Percentiles rank a stretch among this genome's conserved stretches.
Conservation (phyloP, 2,797 vertebrate species). For the Sphenodon punctatus region DNA sequence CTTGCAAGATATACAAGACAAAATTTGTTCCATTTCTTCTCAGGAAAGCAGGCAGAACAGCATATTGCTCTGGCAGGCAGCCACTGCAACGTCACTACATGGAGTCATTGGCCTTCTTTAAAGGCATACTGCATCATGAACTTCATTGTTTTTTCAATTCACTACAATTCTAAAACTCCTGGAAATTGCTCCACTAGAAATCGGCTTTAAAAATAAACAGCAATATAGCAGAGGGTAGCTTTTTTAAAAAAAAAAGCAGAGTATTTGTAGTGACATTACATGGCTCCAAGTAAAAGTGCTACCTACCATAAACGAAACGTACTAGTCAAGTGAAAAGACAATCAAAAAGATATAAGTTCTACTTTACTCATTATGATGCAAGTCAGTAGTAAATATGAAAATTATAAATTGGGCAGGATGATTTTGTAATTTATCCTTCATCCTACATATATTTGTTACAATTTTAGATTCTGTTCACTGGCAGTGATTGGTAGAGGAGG, state of each 20-base stretch:
- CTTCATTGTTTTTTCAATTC: not conserved
- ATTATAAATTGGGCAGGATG: not conserved
- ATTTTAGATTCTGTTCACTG: not conserved
- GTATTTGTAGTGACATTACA: not conserved
- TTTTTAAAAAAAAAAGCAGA: too few species aligned
- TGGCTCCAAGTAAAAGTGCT: not conserved
- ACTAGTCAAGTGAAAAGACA: not conserved
- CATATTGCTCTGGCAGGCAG: conserved; percentile 13
- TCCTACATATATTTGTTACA: not conserved
- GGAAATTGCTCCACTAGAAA: not conserved
- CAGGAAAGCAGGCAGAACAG: conserved; percentile 18
- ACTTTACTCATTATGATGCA: not conserved
- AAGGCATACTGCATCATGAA: not conserved
- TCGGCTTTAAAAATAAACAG: not conserved
- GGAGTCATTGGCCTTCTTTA: conserved; percentile 13
- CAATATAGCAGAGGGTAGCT: too few species aligned
- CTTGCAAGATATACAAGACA: not conserved
- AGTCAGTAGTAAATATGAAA: not conserved
- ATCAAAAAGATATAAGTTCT: not conserved
- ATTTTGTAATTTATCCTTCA: not conserved
- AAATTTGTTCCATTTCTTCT: conserved; percentile 33
- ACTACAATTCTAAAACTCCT: not conserved
- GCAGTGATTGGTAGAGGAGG: not conserved
- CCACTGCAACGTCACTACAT: not conserved
- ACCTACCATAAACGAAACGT: too few species aligned